Evolutionary conservation across 1,140 invertebrate species (phyloP).

Genomic region (Cotesia chilonis): DNA sequence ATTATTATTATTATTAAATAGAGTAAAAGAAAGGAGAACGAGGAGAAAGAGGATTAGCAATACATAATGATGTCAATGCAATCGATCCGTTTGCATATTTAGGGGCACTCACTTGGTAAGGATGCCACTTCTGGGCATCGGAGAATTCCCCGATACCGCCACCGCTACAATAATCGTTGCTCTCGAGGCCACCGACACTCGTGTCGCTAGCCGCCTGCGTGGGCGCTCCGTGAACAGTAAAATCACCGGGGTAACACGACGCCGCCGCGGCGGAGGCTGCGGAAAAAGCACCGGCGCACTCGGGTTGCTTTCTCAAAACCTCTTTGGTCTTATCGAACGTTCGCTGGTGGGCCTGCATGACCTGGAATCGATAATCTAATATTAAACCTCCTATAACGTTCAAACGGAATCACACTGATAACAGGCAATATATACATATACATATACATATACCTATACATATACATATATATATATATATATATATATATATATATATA

Average conservation of each 20-base stretch:
- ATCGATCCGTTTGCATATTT: conserved; percentile 14
- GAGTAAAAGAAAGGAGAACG: conserved; percentile 9
- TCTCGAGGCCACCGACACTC: conserved; percentile 41
- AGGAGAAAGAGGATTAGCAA: conserved; percentile 22
- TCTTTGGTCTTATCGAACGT: conserved; percentile 62
- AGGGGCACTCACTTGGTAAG: conserved; percentile 58
- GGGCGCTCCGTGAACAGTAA: conserved; percentile 42
- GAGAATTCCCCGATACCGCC: conserved; percentile 52
- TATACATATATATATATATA: too few relatives aligned
- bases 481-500: too few relatives aligned
- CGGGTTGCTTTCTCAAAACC: conserved; percentile 57
- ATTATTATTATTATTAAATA: too few relatives aligned
- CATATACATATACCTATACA: too few relatives aligned
- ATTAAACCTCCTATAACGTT: conserved; percentile 38
- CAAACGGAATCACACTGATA: conserved; percentile 33
- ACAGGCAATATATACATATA: background rate
- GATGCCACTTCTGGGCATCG: conserved; percentile 63
- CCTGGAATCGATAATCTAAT: conserved; percentile 51
- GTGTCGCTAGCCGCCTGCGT: conserved; percentile 26
- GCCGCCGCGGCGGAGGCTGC: conserved; percentile 36
- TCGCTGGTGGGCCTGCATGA: conserved; percentile 60
- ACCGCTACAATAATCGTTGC: conserved; percentile 50
- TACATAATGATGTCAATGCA: conserved; percentile 30
- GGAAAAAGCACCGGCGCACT: conserved; percentile 51
- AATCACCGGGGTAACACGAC: conserved; percentile 49